A percentile compares a stretch with the other conserved stretches of the same genome.
Conservation (phyloP, 2,797 vertebrate species). For the Hippopotamyrus pictus region DNA sequence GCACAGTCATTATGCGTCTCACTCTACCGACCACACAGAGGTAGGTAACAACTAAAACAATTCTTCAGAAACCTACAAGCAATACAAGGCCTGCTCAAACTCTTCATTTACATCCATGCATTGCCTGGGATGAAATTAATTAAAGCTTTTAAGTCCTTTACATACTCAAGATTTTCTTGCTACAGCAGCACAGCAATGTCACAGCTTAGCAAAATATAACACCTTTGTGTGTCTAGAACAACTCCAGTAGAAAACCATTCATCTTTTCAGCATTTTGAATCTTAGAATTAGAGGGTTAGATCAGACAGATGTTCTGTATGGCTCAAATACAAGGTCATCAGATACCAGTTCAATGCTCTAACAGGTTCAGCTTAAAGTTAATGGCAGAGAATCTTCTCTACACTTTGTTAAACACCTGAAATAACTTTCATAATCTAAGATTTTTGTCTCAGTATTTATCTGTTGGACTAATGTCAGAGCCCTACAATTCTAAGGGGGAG, state of each 20-base stretch:
- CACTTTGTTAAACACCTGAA: not conserved
- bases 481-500: not conserved
- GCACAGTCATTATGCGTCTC: not conserved
- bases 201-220: constrained; percentile 35
- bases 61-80: not conserved
- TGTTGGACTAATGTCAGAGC: not conserved
- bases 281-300: not conserved
- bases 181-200: constrained; percentile 26
- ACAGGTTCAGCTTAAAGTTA: not conserved
- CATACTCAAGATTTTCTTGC: constrained; percentile 19
- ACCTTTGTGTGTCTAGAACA: constrained; percentile 37
- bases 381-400: not conserved
- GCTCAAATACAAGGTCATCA: not conserved
- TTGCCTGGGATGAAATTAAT: constrained; percentile 35
- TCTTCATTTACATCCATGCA: constrained; percentile 28
- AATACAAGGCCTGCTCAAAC: not conserved
- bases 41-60: not conserved
- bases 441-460: not conserved
- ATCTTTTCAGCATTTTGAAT: constrained; percentile 29
- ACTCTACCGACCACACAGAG: not conserved
- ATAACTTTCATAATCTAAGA: constrained; percentile 1
- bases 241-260: constrained; percentile 40
- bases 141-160: constrained; percentile 36
- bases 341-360: constrained; percentile 33
- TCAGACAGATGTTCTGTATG: not conserved